A percentile compares a stretch with the other conserved stretches of the same genome.
phyloP scores from a whole-genome alignment of 2,113 vertebrate species.

The Jaculus jaculus region DNA sequence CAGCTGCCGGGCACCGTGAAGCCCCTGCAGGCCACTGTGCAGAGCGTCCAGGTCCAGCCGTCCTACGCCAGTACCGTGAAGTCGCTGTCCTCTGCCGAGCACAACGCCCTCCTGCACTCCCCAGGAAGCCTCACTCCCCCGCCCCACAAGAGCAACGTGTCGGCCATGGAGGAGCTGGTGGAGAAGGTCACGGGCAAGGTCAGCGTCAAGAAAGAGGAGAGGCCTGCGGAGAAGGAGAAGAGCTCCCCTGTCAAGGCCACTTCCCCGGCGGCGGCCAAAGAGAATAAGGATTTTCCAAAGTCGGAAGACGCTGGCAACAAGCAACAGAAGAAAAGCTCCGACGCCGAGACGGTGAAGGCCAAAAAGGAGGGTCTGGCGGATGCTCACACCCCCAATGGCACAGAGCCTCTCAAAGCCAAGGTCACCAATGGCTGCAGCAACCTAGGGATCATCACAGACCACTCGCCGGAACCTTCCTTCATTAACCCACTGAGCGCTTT shows the following conservation, averaged over 20 bases:
- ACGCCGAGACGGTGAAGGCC: slow-evolving; percentile 89
- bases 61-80: slow-evolving; percentile 90
- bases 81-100: slow-evolving; percentile 87
- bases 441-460: slow-evolving; percentile 97
- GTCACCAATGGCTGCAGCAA: slow-evolving; percentile 93
- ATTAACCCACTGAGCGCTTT: slow-evolving; percentile 96
- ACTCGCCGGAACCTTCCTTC: slow-evolving; percentile 94
- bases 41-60: slow-evolving; percentile 93
- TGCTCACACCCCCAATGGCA: slow-evolving; percentile 89
- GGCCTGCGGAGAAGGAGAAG: slow-evolving; percentile 87
- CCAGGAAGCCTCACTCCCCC: slow-evolving; percentile 92
- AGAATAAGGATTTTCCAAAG: slow-evolving; percentile 89
- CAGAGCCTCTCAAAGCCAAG: slow-evolving; percentile 89
- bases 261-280: slow-evolving; percentile 88
- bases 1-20: slow-evolving; percentile 94
- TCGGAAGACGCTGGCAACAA: slow-evolving; percentile 85
- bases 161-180: slow-evolving; percentile 98
- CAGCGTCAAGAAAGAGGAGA: slow-evolving; percentile 91
- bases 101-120: slow-evolving; percentile 89
- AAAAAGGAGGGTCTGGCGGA: slow-evolving; percentile 90
- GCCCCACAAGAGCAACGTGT: slow-evolving; percentile 95
- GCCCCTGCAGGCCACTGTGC: slow-evolving; percentile 87
- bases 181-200: slow-evolving; percentile 97
- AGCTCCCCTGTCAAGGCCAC: slow-evolving; percentile 85
- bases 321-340: slow-evolving; percentile 86